Percentiles rank a stretch among this genome's conserved stretches.
Evolutionary conservation across 2,113 vertebrate genomes (phyloP).

Genomic region (Poecilia latipinna): DNA sequence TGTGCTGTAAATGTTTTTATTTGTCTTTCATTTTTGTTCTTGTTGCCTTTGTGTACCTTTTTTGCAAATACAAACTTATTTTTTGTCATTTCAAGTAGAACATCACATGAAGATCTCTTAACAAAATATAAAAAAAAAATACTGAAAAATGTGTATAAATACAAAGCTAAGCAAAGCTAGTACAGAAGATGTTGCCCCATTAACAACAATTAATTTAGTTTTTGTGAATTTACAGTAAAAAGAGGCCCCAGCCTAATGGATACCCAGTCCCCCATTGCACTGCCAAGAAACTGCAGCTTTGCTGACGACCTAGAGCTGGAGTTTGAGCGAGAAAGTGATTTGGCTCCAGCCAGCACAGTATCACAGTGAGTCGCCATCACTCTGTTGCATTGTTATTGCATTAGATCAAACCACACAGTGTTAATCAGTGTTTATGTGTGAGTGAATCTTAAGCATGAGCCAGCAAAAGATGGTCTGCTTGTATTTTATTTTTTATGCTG

Average conservation of each 20-base stretch:
- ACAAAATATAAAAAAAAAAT: background rate
- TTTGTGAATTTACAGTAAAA: constrained; percentile 45
- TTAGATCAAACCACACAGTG: background rate
- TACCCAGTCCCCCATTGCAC: constrained; percentile 25
- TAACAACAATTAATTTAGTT: background rate
- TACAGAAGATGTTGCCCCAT: background rate
- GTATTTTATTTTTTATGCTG: background rate
- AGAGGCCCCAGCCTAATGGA: constrained; percentile 48
- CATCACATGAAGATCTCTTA: background rate
- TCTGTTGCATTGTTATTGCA: background rate
- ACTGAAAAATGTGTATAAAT: background rate
- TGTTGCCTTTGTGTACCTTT: background rate
- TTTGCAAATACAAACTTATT: background rate
- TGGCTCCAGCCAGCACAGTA: constrained; percentile 48
- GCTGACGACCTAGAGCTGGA: constrained; percentile 70
- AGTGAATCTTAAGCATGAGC: constrained; percentile 20
- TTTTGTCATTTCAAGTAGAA: too few species aligned
- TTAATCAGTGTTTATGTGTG: constrained; percentile 6
- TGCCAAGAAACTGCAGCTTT: constrained; percentile 62
- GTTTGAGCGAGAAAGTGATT: constrained; percentile 44
- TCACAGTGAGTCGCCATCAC: constrained; percentile 64
- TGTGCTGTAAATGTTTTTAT: background rate
- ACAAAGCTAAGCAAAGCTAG: background rate
- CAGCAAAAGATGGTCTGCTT: constrained; percentile 26
- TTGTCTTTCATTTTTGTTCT: background rate